phyloP scores from a whole-genome alignment of 2,888 invertebrate species.

The Onchidella celtica region DNA sequence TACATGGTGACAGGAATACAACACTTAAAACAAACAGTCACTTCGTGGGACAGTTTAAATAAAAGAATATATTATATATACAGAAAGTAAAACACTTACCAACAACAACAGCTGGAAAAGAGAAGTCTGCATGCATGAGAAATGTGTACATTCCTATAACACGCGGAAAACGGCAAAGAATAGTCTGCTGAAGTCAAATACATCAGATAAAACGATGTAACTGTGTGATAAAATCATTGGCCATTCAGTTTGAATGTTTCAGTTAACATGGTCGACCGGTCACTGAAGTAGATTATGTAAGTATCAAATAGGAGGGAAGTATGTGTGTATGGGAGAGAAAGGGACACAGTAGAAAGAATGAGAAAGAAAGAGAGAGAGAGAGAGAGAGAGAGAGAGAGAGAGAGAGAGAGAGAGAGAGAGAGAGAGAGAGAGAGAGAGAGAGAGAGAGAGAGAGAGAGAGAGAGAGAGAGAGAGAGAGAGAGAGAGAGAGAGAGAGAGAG shows the following conservation, averaged over 20 bases:
- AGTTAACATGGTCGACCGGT: neutral
- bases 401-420: neutral
- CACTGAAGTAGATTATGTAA: neutral
- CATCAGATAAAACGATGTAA: too few relatives aligned
- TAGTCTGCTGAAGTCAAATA: too few relatives aligned
- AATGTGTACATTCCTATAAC: too few relatives aligned
- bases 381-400: neutral
- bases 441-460: neutral
- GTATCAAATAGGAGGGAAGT: neutral
- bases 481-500: conserved; percentile 12
- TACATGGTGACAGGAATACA: too few relatives aligned
- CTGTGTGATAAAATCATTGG: too few relatives aligned
- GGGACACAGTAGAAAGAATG: neutral
- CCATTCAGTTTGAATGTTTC: neutral
- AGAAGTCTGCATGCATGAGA: too few relatives aligned
- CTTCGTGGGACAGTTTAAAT: too few relatives aligned
- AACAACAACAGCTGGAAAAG: too few relatives aligned
- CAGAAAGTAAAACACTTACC: too few relatives aligned
- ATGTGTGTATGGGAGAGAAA: neutral
- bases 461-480: conserved; percentile 5
- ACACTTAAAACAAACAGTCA: too few relatives aligned
- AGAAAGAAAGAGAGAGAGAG: neutral
- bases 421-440: conserved; percentile 1
- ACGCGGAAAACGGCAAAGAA: too few relatives aligned
- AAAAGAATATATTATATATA: too few relatives aligned